Conservation (phyloP, 2,113 vertebrate genomes). For the Nothocercus julius region DNA sequence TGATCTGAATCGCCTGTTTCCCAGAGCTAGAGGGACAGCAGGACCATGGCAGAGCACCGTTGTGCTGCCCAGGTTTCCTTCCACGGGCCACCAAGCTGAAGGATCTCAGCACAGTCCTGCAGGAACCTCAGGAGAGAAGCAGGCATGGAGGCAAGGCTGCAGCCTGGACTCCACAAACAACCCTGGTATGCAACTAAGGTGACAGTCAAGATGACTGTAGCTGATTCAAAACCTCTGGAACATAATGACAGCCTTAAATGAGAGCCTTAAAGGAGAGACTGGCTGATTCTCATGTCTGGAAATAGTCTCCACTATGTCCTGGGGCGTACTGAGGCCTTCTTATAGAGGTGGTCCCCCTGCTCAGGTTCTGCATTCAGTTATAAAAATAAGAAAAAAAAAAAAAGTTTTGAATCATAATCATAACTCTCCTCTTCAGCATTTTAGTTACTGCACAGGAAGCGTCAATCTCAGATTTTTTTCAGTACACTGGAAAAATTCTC, state of each 20-base stretch:
- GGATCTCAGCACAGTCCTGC: background rate
- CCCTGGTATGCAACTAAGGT: background rate
- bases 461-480: background rate
- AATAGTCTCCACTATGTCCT: background rate
- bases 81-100: rapidly evolving
- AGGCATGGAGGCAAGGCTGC: background rate
- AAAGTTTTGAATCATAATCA: background rate
- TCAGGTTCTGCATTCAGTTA: background rate
- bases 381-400: background rate
- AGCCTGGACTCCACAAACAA: background rate
- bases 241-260: background rate
- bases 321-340: background rate
- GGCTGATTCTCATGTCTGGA: background rate
- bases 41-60: background rate
- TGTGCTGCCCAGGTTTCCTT: background rate
- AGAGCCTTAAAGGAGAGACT: background rate
- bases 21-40: background rate
- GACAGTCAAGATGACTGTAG: rapidly evolving
- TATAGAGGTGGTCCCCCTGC: background rate
- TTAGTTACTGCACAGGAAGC: background rate
- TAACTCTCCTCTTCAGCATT: background rate
- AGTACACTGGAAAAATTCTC: background rate
- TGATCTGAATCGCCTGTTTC: background rate
- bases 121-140: background rate
- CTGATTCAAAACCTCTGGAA: background rate